These are phyloP conservation scores for Trichoplusia ni DNA, from an alignment of 1,140 invertebrate genomes.

Conservation along the genomic window DNA sequence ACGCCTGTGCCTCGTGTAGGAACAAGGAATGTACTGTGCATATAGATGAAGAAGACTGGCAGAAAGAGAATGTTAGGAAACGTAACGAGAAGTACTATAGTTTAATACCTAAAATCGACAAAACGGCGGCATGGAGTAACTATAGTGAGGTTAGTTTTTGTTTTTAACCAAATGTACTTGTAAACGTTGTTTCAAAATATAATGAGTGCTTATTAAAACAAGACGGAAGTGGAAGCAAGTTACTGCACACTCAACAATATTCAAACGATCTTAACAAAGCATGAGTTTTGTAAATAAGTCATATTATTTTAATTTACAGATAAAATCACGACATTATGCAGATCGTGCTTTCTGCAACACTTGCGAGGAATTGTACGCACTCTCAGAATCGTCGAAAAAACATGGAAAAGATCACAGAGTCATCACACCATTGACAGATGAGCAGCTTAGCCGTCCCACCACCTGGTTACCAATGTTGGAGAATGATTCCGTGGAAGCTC, in stretches of 20 bases:
- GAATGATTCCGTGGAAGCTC: constrained; percentile 69
- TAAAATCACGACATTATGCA: constrained; percentile 61
- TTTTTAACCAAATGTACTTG: constrained; percentile 15
- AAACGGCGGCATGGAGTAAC: constrained; percentile 79
- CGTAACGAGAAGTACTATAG: constrained; percentile 78
- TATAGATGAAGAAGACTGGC: constrained; percentile 81
- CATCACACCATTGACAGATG: constrained; percentile 59
- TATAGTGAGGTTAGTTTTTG: constrained; percentile 72
- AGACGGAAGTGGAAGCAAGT: too few relatives aligned
- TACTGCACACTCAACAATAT: too few relatives aligned
- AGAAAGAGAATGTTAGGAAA: constrained; percentile 72
- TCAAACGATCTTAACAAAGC: too few relatives aligned
- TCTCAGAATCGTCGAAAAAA: constrained; percentile 59
- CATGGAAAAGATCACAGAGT: constrained; percentile 66
- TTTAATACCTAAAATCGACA: constrained; percentile 77
- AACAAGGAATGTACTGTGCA: constrained; percentile 89
- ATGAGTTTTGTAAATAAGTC: neutral
- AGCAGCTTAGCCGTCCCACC: constrained; percentile 57
- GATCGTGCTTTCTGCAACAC: constrained; percentile 84
- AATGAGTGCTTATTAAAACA: too few relatives aligned
- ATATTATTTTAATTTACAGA: constrained; percentile 50
- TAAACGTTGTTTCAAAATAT: neutral
- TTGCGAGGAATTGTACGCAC: constrained; percentile 83
- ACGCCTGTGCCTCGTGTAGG: constrained; percentile 90
- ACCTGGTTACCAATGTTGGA: constrained; percentile 65